Conservation (phyloP, 1,140 invertebrate species). For the Parapsyche elsis region DNA sequence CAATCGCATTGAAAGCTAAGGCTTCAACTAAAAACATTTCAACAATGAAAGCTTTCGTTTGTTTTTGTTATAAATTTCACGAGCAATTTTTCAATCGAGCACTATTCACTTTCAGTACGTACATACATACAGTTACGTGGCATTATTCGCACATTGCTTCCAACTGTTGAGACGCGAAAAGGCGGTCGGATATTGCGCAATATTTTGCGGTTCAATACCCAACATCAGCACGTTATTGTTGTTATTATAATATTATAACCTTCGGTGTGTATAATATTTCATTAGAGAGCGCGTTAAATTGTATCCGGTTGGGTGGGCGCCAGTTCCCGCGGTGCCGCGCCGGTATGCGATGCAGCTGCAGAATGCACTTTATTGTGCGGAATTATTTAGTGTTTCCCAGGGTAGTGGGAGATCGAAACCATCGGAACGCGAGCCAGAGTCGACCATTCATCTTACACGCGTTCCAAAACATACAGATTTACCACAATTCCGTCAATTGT, state of each 20-base stretch:
- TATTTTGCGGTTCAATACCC: not conserved
- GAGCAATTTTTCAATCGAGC: no score
- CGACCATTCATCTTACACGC: slow-evolving; percentile 6
- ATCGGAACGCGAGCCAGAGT: slow-evolving; percentile 6
- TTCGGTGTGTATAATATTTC: no score
- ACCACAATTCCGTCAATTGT: not conserved
- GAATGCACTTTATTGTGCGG: slow-evolving; percentile 53
- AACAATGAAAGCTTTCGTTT: no score
- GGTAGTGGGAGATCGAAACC: not conserved
- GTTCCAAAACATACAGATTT: not conserved
- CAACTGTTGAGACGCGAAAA: no score
- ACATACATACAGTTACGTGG: not conserved
- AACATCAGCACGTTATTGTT: no score
- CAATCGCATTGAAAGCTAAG: no score
- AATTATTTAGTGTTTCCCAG: slow-evolving; percentile 50
- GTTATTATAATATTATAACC: no score
- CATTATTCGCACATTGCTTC: not conserved
- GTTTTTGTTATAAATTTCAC: no score
- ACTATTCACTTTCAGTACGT: not conserved
- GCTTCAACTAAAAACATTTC: no score
- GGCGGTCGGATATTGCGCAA: not conserved
- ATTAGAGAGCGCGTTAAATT: slow-evolving; percentile 13
- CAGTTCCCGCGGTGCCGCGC: slow-evolving; percentile 37
- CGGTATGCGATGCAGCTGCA: slow-evolving; percentile 38
- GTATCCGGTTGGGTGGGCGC: slow-evolving; percentile 29